Evolutionary conservation across 2,113 vertebrate species (phyloP), one percentile per base, ranked within the genome.

Genomic region (Hippoglossus stenolepis): DNA sequence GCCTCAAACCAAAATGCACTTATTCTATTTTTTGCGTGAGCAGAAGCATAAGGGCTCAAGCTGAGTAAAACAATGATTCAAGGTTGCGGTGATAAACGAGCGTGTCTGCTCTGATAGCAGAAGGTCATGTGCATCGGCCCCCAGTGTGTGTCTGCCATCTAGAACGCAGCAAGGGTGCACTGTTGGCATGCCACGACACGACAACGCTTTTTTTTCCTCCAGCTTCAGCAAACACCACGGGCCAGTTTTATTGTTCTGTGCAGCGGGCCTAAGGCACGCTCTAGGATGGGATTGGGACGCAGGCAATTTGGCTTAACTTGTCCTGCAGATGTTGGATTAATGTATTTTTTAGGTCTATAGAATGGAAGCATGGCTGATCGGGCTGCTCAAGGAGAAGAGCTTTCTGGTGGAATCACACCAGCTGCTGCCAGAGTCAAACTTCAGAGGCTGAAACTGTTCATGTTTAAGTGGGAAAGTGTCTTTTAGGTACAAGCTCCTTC

Each of bases 31-130:
- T 63, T 79, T 89, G 79, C 74, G 17, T 70, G 76, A 90, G 82
- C 79, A 85, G 86, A 89, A 85, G 80, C 90, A 70, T 70, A 65
- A 77, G 67, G 80, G 76, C 73, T 91, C 89, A 90, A 82, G 90
- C 92, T 84, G 90, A 84, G 91, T 89, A 87, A 92, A 92, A 92
- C 89, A 91, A 90, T 92, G 88, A 92, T 85, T 91, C 90, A 93
- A 92, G 90, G 91, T 92, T 94, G 86, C 61, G 12, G 80, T 92
- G 92, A 93, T 92, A 81, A 93, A 93, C 88, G 90, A 91, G 87
- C 82, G 5, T 83, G 92, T 92, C 92, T 91, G 85, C 85, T 77
- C 86, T 87, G 89, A 92, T 90, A 90, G 87, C 90, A 85, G 91
- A 93, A 92, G 92, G 91, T 93, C 92, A 89, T 91, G 88, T 85